Percentiles rank a stretch among this genome's conserved stretches.
Conservation (phyloP, 2,113 vertebrate genomes). For the Ptilorrhoa leucosticta region DNA sequence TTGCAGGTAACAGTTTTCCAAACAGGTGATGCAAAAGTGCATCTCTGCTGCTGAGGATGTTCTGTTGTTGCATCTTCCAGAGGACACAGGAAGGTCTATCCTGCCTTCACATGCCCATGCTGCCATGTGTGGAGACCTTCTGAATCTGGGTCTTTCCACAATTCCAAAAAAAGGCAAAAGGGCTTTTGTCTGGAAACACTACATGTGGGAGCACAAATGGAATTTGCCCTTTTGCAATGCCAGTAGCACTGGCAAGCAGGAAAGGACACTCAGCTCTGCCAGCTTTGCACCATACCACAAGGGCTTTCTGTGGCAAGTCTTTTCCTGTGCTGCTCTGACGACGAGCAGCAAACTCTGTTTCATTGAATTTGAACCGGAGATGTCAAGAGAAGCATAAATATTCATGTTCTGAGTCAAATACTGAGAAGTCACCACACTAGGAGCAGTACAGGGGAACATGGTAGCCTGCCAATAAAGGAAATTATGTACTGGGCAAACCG, state of each 20-base stretch:
- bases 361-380: not conserved
- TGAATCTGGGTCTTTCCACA: not conserved
- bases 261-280: accelerated
- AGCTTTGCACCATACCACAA: not conserved
- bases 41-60: not conserved
- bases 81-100: not conserved
- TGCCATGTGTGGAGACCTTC: not conserved
- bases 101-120: not conserved
- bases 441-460: accelerated
- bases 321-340: not conserved
- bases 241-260: not conserved
- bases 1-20: not conserved
- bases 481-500: not conserved
- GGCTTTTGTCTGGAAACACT: not conserved
- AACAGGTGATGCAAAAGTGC: not conserved
- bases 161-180: not conserved
- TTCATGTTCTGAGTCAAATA: not conserved
- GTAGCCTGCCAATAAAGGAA: not conserved
- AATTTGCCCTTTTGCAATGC: not conserved
- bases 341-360: not conserved
- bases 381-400: not conserved
- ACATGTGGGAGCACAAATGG: not conserved
- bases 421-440: not conserved
- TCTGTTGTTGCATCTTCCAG: not conserved
- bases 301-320: not conserved